Evolutionary conservation across 1,140 invertebrate species (phyloP), one percentile per base, ranked within the genome.

Genomic region (Ceratosolen solmsi): DNA sequence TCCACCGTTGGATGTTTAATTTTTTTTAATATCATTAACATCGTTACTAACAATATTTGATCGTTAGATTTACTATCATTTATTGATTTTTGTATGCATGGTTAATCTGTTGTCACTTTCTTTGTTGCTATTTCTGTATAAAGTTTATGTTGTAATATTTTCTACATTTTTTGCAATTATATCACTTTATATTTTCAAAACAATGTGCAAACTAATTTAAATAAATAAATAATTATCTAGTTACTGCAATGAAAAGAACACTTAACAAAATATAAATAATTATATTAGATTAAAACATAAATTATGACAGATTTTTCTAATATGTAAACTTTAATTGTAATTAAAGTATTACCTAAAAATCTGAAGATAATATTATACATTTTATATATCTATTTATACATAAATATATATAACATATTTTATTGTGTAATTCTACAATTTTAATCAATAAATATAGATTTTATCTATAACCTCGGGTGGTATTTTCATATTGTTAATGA

Each of bases 1-100:
- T 73, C 75, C 65, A 82, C 81, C 81, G 81, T 78, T 73, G 75
- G 54, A 41, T 72, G 22, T 49, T 56, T 68, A 17, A 51, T 63
- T 36, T n/a, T n/a, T n/a, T 80, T 80, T 7, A 22, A 71, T 72
- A 33, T 54, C 22, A 8, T 51, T 15, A 54, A 33, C 11, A 70
- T 54, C 33, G 15, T 38, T 76, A 63, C 20, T 41, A 13, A 46
- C 33, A 60, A 20, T 76, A 76, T n/a, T 4, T 46, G 54, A 56
- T 41, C 7, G 27, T 58, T 58, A 58, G 17, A 49, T 49, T 51
- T 20, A 7, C 58, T n/a, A n/a, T 76, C 27, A 46, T 41, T 76
- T n/a, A 36, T 56, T 36, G 11, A 74, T 36, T 58, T 36, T 17
- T 15, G 27, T 63, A 41, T 46, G 17, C 7, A 22, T 56, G 30